phyloP scores from a whole-genome alignment of 2,797 vertebrate genomes.

The Chaetophractus vellerosus region DNA sequence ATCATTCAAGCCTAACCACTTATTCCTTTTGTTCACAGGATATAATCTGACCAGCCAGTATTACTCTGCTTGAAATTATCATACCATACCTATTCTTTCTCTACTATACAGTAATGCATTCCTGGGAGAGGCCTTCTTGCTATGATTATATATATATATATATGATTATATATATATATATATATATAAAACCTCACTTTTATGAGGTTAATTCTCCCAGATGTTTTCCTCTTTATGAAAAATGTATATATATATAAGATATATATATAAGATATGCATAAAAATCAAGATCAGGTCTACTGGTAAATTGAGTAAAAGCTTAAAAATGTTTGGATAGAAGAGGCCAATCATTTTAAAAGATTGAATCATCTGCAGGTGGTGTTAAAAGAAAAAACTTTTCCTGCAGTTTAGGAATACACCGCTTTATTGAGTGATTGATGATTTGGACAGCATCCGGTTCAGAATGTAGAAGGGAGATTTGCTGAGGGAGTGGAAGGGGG shows the following conservation, averaged over 20 bases:
- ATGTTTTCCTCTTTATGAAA: constrained; percentile 21
- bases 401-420: no score
- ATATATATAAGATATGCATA: not conserved
- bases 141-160: no score
- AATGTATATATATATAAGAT: not conserved
- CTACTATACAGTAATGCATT: not conserved
- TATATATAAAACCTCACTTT: no score
- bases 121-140: not conserved
- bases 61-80: not conserved
- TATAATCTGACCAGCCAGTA: not conserved
- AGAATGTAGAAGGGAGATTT: no score
- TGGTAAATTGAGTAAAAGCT: not conserved
- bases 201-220: not conserved
- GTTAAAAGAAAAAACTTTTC: no score
- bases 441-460: no score
- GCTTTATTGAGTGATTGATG: no score
- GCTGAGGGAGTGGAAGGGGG: no score
- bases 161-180: no score
- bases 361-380: not conserved
- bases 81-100: not conserved
- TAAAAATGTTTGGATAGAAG: not conserved
- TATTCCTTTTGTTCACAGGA: not conserved
- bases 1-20: constrained; percentile 31
- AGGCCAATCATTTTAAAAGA: not conserved
- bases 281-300: not conserved